These are phyloP conservation scores for Agrochola lota DNA, from an alignment of 2,888 invertebrate genomes.

Conservation along the genomic window DNA sequence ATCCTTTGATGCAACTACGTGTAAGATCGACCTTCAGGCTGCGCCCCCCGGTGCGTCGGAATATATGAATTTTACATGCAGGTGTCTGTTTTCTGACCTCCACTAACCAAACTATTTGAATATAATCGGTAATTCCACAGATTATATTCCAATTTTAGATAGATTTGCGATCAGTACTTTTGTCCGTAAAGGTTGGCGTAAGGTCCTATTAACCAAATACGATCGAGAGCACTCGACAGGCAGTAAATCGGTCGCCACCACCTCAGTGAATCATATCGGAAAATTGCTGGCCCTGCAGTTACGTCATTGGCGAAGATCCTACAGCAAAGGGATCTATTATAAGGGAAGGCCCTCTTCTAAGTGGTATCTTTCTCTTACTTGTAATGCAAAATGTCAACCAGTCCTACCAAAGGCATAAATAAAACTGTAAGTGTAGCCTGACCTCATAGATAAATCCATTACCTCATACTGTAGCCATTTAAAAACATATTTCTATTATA, in stretches of 20 bases:
- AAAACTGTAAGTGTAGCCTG: neutral
- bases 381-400: neutral
- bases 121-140: neutral
- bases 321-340: neutral
- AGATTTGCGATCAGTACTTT: neutral
- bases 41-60: neutral
- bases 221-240: neutral
- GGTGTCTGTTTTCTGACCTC: constrained; percentile 1
- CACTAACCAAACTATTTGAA: neutral
- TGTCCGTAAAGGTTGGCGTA: neutral
- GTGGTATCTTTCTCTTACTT: neutral
- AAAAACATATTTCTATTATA: neutral
- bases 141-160: constrained; percentile 5
- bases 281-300: neutral
- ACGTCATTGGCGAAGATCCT: neutral
- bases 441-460: neutral
- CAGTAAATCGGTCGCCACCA: too few species aligned
- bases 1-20: neutral
- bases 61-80: constrained; percentile 9
- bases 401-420: neutral
- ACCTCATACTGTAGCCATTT: neutral
- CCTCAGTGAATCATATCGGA: neutral
- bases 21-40: neutral
- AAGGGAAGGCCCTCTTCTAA: neutral
- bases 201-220: neutral